Percentiles rank a stretch among this genome's conserved stretches.
These are phyloP conservation scores for Elgaria multicarinata DNA, from an alignment of 2,113 vertebrate species.

Conservation along the genomic window DNA sequence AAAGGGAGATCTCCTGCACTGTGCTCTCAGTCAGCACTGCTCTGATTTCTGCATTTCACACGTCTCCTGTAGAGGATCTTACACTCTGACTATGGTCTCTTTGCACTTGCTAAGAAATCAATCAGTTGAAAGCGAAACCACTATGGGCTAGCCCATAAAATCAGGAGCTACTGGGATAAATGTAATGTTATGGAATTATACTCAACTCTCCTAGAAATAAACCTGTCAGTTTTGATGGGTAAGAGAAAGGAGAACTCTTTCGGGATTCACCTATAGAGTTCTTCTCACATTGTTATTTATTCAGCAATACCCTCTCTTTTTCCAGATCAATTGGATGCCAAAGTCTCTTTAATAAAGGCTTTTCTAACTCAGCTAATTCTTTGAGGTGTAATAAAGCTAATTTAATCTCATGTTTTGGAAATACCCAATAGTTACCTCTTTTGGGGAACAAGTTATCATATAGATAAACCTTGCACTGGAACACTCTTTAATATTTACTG, in stretches of 20 bases:
- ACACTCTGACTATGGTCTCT: background rate
- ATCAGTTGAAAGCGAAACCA: background rate
- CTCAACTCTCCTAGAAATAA: background rate
- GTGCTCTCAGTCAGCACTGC: background rate
- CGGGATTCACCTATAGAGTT: background rate
- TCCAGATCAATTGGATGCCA: no score
- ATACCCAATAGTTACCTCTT: no score
- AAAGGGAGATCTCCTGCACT: background rate
- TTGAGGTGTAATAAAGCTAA: no score
- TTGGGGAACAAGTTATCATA: no score
- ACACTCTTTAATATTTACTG: no score
- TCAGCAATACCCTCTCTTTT: no score
- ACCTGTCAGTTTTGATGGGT: background rate
- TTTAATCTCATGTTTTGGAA: no score
- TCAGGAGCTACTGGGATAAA: background rate
- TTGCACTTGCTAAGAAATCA: background rate
- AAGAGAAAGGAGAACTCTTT: accelerated
- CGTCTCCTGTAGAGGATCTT: background rate
- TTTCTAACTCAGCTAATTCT: no score
- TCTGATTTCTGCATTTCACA: background rate
- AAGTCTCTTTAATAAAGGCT: no score
- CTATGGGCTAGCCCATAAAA: background rate
- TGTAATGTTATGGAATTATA: background rate
- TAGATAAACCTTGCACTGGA: no score
- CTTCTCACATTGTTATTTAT: no score